phyloP scores from a whole-genome alignment of 2,888 invertebrate genomes.

The Abrostola triplasia region DNA sequence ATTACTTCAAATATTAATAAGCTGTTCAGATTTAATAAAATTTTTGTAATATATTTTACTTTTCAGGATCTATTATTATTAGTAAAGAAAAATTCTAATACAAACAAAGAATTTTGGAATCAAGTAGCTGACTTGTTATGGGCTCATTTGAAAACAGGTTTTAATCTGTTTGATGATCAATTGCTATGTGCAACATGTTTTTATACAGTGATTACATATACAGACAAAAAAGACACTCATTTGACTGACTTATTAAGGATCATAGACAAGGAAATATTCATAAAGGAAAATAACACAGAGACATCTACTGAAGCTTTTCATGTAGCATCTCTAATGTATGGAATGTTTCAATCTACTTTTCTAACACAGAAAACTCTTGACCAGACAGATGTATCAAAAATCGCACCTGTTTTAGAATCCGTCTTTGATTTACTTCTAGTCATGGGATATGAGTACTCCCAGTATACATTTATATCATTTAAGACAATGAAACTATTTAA shows the following conservation, averaged over 20 bases:
- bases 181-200: conserved; percentile 80
- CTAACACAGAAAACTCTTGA: conserved; percentile 52
- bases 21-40: neutral
- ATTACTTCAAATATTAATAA: neutral
- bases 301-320: conserved; percentile 55
- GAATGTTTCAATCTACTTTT: conserved; percentile 80
- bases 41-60: neutral
- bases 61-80: conserved; percentile 73
- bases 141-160: conserved; percentile 69
- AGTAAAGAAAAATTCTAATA: conserved; percentile 57
- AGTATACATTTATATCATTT: conserved; percentile 84
- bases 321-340: conserved; percentile 79
- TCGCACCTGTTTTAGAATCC: conserved; percentile 59
- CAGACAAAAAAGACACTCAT: conserved; percentile 65
- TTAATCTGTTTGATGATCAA: conserved; percentile 78
- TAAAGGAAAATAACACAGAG: conserved; percentile 41
- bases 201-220: conserved; percentile 68
- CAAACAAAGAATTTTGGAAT: conserved; percentile 57
- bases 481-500: conserved; percentile 83
- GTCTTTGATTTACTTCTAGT: conserved; percentile 69
- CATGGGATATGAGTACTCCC: conserved; percentile 85
- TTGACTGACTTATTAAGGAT: conserved; percentile 62
- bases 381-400: conserved; percentile 36
- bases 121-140: conserved; percentile 67
- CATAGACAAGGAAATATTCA: conserved; percentile 59